phyloP scores from a whole-genome alignment of 2,888 invertebrate genomes.

The Zhuqinia jingwanae region DNA sequence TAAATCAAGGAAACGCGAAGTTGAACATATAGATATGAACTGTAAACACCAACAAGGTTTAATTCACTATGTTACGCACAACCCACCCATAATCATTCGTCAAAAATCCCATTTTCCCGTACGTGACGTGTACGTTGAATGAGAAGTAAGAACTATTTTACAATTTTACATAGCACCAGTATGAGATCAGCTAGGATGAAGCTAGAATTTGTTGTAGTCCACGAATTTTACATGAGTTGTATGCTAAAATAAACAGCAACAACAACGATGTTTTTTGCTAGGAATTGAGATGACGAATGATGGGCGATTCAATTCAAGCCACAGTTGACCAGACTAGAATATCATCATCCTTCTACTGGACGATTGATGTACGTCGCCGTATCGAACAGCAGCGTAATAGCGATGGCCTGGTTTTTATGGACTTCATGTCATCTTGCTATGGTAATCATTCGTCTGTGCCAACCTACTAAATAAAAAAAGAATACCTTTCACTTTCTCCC shows the following conservation, averaged over 20 bases:
- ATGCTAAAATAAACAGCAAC: background rate
- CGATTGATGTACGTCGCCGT: background rate
- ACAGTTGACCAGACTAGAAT: background rate
- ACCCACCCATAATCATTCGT: too few species aligned
- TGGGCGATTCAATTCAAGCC: background rate
- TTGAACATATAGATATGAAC: background rate
- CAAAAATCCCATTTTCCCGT: too few species aligned
- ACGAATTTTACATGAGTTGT: too few species aligned
- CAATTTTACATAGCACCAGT: too few species aligned
- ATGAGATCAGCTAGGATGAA: too few species aligned
- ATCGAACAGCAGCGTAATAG: background rate
- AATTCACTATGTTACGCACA: too few species aligned
- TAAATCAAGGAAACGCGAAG: slow-evolving; percentile 40
- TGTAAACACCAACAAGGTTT: too few species aligned
- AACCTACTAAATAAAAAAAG: slow-evolving; percentile 39
- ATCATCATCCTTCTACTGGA: slow-evolving; percentile 11
- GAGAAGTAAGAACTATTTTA: too few species aligned
- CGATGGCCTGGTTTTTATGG: slow-evolving; percentile 35
- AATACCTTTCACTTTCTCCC: slow-evolving; percentile 48
- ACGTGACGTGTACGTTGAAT: background rate
- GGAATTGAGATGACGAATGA: slow-evolving; percentile 32
- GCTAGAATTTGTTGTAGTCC: too few species aligned
- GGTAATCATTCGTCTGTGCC: slow-evolving; percentile 50
- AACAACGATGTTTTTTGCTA: slow-evolving; percentile 5
- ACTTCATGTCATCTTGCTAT: slow-evolving; percentile 31